These are phyloP conservation scores for Hydrozoanthus gracilis DNA, from an alignment of 92 coral and sea anemone genomes.

Conservation along the genomic window DNA sequence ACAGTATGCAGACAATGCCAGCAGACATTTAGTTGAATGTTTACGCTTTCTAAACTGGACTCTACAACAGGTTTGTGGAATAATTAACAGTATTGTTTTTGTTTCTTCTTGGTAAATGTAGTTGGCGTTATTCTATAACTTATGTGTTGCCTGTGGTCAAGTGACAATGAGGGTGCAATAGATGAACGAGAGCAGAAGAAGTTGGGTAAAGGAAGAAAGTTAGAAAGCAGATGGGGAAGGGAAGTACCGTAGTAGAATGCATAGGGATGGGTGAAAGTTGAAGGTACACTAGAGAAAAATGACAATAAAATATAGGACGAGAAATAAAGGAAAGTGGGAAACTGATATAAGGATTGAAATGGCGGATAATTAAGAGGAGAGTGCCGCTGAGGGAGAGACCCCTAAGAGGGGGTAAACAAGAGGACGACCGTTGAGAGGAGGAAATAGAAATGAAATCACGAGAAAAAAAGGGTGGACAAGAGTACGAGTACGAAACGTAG, in stretches of 20 bases:
- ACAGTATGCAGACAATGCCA: slow-evolving; percentile 37
- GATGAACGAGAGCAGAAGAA: not conserved
- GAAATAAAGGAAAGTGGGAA: too few relatives aligned
- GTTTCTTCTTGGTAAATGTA: not conserved
- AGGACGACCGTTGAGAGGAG: not conserved
- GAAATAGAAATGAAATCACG: not conserved
- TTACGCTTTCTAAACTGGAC: slow-evolving; percentile 13
- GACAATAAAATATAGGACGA: too few relatives aligned
- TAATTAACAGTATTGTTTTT: not conserved
- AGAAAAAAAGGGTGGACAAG: not conserved
- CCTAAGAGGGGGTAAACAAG: not conserved
- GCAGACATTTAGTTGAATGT: slow-evolving; percentile 15
- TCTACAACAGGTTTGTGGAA: slow-evolving; percentile 23
- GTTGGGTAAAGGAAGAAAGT: not conserved
- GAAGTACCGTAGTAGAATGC: not conserved
- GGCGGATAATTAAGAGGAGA: too few relatives aligned
- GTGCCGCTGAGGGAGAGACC: not conserved
- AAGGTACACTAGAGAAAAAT: too few relatives aligned
- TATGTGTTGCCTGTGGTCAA: too few relatives aligned
- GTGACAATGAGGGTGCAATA: not conserved
- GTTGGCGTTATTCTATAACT: too few relatives aligned
- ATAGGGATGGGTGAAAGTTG: too few relatives aligned
- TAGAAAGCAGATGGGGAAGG: not conserved
- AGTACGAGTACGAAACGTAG: not conserved
- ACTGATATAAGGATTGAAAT: too few relatives aligned